Evolutionary conservation across 2,797 vertebrate genomes (phyloP).

Genomic region (Psittacula echo): DNA sequence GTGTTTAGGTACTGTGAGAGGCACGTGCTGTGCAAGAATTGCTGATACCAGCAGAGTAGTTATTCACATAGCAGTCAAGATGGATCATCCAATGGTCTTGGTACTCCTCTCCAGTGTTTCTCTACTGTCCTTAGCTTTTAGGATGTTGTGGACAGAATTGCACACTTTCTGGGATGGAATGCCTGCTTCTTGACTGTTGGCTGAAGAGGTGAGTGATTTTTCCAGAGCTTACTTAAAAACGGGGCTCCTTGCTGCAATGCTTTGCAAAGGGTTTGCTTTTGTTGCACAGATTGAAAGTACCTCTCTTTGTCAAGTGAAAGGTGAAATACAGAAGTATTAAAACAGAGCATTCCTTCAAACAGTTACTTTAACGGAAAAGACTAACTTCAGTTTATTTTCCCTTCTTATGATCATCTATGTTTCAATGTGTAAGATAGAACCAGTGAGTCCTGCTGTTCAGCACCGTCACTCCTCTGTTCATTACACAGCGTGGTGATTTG

Average conservation of each 20-base stretch:
- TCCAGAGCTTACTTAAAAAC: neutral
- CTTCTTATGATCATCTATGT: neutral
- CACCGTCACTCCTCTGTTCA: neutral
- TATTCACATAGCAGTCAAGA: neutral
- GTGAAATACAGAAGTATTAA: neutral
- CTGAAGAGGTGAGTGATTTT: neutral
- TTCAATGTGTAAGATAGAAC: neutral
- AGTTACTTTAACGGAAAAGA: neutral
- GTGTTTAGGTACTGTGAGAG: neutral
- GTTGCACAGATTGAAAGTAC: neutral
- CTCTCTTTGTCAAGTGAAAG: neutral
- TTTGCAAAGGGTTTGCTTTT: neutral
- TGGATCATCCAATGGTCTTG: neutral
- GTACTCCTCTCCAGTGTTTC: neutral
- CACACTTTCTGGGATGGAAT: neutral
- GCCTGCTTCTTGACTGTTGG: neutral
- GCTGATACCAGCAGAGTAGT: neutral
- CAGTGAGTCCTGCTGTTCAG: neutral
- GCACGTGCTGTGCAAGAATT: neutral
- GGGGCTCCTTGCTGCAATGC: neutral
- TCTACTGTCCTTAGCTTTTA: neutral
- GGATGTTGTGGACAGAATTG: neutral
- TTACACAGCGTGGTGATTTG: neutral
- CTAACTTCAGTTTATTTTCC: neutral
- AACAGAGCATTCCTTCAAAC: neutral